Base-by-base conservation (phyloP, 2,888 invertebrate species). In the Horisme vitalbata region DNA sequence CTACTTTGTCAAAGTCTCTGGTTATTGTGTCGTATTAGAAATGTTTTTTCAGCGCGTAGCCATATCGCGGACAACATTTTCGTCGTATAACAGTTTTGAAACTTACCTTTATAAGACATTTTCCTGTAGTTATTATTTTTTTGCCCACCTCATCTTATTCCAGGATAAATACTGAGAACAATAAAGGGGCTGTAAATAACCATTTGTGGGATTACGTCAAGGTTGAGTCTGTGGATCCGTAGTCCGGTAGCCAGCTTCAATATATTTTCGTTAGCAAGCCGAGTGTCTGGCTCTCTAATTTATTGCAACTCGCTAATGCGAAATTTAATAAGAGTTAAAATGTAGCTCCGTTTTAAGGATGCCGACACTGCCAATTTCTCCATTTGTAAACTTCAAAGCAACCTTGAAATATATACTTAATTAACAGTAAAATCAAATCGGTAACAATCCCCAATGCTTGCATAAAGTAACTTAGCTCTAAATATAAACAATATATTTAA, bases 251-350 rank as follows among this genome's bases (percentile, higher is more conserved):
- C 53, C 55, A 53, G 57, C 57, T 59, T 61, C 65, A 63, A 68
- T 77, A 73, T 74, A 77, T 79, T 77, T 74, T 74, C 77, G 75
- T 77, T 78, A 71, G 59, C 47, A 56, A 54, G 63, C 61, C 59
- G 63, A 65, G 68, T 63, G 61, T 63, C 59, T 63, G 58, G 49
- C 60, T 55, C 57, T 55, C 68, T 71, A 75, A 80, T 80, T 79
- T 79, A 81, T 80, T 67, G 68, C 72, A 61, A 58, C 68, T 65
- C 63, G 65, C 69, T 68, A 71, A 68, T 71, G 68, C 64, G 71
- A 73, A 80, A 80, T 80, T 79, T 79, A 78, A 79, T 79, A 75
- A 76, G 69, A 65, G 61, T 61, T 55, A 18, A 61, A 65, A 61
- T 58, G 55, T 47, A 46, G 49, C 52, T 53, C 50, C 53, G 46